Conservation (phyloP, 2,113 vertebrate genomes). For the Glaucidium brasilianum region DNA sequence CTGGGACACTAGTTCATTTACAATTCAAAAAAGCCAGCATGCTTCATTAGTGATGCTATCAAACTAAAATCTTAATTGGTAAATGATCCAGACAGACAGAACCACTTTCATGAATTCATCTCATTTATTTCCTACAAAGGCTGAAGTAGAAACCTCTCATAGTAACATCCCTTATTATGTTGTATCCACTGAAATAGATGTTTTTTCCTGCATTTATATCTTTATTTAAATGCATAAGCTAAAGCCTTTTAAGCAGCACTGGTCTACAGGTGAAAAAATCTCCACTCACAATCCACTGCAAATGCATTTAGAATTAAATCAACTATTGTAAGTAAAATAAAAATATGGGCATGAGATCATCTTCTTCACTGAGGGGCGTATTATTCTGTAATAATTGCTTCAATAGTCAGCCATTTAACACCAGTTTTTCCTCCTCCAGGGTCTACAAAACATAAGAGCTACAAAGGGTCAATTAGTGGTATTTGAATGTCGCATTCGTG, state of each 20-base stretch:
- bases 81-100: neutral
- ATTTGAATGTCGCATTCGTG: slow-evolving; percentile 83
- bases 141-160: neutral
- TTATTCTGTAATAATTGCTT: neutral
- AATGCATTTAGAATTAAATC: neutral
- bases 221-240: neutral
- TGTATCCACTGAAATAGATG: neutral
- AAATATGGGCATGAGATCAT: neutral
- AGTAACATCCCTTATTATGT: neutral
- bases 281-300: neutral
- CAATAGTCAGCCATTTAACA: neutral
- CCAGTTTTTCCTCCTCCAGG: slow-evolving; percentile 55
- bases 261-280: neutral
- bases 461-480: slow-evolving; percentile 83
- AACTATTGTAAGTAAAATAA: neutral
- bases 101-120: neutral
- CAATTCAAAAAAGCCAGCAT: neutral
- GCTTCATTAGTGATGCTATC: neutral
- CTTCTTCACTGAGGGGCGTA: neutral
- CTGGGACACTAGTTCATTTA: neutral
- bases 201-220: neutral
- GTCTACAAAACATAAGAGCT: slow-evolving; percentile 81
- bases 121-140: neutral
- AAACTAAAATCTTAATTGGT: neutral
- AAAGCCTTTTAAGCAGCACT: neutral